Conservation (phyloP, 2,113 vertebrate species). For the Holacanthus passer region DNA sequence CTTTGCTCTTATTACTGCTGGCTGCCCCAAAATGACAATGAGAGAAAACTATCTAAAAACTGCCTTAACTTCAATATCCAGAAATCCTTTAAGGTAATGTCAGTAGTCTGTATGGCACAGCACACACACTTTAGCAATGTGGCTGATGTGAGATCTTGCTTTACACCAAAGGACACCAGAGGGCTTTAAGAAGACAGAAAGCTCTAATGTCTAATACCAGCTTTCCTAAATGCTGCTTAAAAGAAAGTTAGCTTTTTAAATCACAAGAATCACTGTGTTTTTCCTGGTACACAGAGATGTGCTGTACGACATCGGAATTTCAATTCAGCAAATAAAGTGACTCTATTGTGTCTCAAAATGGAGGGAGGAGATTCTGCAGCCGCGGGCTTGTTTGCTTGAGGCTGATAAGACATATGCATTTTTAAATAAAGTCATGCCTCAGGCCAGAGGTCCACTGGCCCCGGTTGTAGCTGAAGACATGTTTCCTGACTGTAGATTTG, state of each 20-base stretch:
- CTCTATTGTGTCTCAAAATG: background rate
- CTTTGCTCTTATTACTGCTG: background rate
- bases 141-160: background rate
- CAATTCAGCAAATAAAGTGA: background rate
- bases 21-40: conserved; percentile 1
- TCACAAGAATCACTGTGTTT: background rate
- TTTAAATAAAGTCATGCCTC: conserved; percentile 35
- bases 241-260: background rate
- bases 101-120: background rate
- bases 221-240: background rate
- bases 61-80: conserved; percentile 19
- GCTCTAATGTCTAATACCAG: background rate
- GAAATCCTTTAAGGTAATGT: background rate
- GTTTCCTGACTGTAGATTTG: background rate
- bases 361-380: background rate
- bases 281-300: no score
- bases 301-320: background rate
- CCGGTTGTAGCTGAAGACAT: background rate
- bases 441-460: conserved; percentile 13
- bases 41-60: conserved; percentile 12
- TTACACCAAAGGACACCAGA: background rate
- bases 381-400: conserved; percentile 24
- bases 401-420: conserved; percentile 20
- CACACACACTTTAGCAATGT: background rate
- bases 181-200: background rate